Percentiles rank a stretch among this genome's conserved stretches.
Conservation (phyloP, 1,140 invertebrate species). For the Penaeus indicus region DNA sequence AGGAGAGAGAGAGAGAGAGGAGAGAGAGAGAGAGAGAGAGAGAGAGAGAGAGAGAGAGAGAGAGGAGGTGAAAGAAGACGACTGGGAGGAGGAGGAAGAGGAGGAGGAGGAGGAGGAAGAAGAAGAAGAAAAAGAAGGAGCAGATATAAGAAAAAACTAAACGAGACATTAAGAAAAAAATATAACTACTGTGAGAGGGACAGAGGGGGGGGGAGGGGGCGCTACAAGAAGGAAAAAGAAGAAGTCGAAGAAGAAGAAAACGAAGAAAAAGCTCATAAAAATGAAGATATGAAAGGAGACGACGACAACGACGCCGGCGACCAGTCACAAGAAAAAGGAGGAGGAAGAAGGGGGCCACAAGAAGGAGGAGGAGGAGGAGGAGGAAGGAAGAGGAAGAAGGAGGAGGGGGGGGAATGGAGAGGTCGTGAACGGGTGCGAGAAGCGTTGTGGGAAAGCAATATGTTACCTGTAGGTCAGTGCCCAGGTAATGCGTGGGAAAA, state of each 20-base stretch:
- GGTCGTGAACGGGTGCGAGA: neutral
- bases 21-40: neutral
- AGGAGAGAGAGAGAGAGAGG: neutral
- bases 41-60: neutral
- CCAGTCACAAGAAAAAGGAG: too few species aligned
- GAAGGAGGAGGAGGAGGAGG: neutral
- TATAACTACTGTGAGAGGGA: neutral
- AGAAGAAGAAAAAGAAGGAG: neutral
- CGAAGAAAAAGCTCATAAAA: too few species aligned
- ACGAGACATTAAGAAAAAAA: neutral
- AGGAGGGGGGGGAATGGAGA: neutral
- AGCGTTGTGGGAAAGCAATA: slow-evolving; percentile 42
- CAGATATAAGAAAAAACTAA: too few species aligned
- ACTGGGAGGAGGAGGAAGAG: neutral
- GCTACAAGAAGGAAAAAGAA: too few species aligned
- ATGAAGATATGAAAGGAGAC: too few species aligned
- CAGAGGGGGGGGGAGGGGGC: neutral
- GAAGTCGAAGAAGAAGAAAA: too few species aligned
- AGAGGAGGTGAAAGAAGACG: neutral
- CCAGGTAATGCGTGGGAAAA: slow-evolving; percentile 59
- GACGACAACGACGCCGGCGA: too few species aligned
- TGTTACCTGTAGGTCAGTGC: slow-evolving; percentile 49
- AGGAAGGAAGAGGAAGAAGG: neutral
- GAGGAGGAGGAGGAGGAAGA: neutral
- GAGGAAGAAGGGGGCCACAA: too few species aligned